Evolutionary conservation across 2,113 vertebrate species (phyloP).

Genomic region (Thermophis baileyi): DNA sequence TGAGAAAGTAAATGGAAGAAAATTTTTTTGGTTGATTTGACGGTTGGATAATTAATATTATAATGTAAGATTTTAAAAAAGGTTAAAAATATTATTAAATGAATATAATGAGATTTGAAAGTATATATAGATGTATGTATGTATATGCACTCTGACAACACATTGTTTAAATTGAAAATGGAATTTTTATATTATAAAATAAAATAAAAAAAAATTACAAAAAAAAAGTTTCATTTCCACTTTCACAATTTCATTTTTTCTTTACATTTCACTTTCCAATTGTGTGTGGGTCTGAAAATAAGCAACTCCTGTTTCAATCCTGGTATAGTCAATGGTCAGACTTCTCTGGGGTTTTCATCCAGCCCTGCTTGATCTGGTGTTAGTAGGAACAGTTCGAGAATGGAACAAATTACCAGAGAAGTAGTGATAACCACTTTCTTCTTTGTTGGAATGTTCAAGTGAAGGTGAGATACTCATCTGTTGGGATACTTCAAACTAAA

Average conservation of each 20-base stretch:
- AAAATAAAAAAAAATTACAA: no score
- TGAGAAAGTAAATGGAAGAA: no score
- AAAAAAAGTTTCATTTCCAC: background rate
- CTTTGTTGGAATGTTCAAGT: background rate
- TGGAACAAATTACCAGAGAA: background rate
- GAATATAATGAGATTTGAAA: no score
- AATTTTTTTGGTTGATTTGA: no score
- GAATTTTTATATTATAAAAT: no score
- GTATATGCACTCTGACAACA: no score
- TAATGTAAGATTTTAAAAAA: no score
- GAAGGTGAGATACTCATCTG: background rate
- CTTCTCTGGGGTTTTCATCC: background rate
- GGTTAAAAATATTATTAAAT: no score
- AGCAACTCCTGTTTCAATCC: background rate
- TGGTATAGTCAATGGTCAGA: background rate
- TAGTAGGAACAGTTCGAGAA: background rate
- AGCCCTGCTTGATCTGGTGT: background rate
- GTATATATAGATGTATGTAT: no score
- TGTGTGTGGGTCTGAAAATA: background rate
- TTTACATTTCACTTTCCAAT: background rate
- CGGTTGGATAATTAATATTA: no score
- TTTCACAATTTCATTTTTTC: background rate
- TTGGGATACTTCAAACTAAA: background rate
- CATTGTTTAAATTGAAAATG: no score
- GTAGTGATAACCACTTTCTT: background rate